phyloP scores from a whole-genome alignment of 2,888 invertebrate species.

The Mesopsocus fuscifrons region DNA sequence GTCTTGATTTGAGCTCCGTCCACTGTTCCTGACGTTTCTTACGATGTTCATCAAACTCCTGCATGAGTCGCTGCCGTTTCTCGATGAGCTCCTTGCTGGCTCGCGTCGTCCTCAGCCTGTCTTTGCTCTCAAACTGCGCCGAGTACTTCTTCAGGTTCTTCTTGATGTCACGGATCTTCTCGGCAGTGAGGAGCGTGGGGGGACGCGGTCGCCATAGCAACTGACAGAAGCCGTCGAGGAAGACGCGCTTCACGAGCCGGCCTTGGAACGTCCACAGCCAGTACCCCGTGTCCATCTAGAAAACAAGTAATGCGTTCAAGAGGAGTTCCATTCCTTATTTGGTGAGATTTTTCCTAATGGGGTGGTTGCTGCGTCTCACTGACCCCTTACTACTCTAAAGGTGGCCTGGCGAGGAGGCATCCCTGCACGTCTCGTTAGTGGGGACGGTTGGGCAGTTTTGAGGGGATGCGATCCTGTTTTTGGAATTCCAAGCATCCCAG shows the following conservation, averaged over 20 bases:
- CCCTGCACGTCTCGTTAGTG: no score
- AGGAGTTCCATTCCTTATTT: no score
- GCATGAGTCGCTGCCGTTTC: constrained; percentile 72
- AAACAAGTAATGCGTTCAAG: constrained; percentile 9
- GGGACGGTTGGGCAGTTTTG: no score
- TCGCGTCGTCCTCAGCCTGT: constrained; percentile 76
- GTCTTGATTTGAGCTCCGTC: constrained; percentile 53
- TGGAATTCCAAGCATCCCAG: no score
- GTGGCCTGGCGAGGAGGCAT: no score
- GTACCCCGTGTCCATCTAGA: constrained; percentile 53
- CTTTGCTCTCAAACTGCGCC: constrained; percentile 89
- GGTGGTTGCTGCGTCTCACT: no score
- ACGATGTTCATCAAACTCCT: constrained; percentile 68
- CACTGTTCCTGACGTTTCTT: constrained; percentile 55
- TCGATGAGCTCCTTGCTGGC: constrained; percentile 91
- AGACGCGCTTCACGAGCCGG: constrained; percentile 53
- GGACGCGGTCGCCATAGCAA: constrained; percentile 93
- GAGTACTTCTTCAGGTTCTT: constrained; percentile 97
- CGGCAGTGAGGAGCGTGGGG: constrained; percentile 57
- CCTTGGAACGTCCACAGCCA: constrained; percentile 98
- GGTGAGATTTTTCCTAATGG: no score
- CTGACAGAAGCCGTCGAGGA: constrained; percentile 85
- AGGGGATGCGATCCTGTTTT: no score
- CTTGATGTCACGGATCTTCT: constrained; percentile 85
- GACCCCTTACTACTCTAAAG: no score